Evolutionary conservation across 2,113 vertebrate species (phyloP), one percentile per base, ranked within the genome.

Genomic region (Pelecanoides urinatrix): DNA sequence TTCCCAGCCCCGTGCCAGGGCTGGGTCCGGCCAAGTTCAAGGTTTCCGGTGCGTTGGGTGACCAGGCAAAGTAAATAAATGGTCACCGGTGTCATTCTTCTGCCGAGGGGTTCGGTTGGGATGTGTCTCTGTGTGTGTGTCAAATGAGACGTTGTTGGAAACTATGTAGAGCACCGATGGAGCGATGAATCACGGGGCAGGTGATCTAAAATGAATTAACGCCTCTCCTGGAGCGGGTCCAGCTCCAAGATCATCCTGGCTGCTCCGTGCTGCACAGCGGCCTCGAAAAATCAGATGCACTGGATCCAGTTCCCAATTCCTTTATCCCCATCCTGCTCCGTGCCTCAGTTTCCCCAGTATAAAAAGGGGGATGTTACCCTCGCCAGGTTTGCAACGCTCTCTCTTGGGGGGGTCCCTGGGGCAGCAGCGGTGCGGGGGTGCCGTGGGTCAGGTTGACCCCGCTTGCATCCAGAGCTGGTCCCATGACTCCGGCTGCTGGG

Each of bases 331-430:
- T 5, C 20, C 38, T 1, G 23, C 22, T 6, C 44, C 0, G 1
- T 66, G 75, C 72, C 88, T 89, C 63, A 2, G 83, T 88, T 91
- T 88, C 87, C 78, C 75, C 19, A 0, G 5, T 0, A 1, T 7
- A 34, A 4, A 4, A 30, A 62, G 7, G 5, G 58, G 3, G n/a
- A 6, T 13, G 0, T 10, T 18, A 2, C 22, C 45, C 45, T 71
- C 3, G 0, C 10, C 1, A 0, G 16, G 49, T 21, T 61, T 8
- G 21, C 11, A 2, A 2, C 0, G 0, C 17, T 11, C 22, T 36
- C 45, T 25, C 30, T 2, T 11, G 15, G 7, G 62, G n/a, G n/a
- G 32, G 32, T 55, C 18, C 5, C 26, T 4, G 2, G 9, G 16
- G 63, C 7, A 9, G 34, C 62, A 27, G 50, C 0, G 0, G 6